Base-by-base conservation (phyloP, 2,888 invertebrate species). In the Cremastinae sp. region DNA sequence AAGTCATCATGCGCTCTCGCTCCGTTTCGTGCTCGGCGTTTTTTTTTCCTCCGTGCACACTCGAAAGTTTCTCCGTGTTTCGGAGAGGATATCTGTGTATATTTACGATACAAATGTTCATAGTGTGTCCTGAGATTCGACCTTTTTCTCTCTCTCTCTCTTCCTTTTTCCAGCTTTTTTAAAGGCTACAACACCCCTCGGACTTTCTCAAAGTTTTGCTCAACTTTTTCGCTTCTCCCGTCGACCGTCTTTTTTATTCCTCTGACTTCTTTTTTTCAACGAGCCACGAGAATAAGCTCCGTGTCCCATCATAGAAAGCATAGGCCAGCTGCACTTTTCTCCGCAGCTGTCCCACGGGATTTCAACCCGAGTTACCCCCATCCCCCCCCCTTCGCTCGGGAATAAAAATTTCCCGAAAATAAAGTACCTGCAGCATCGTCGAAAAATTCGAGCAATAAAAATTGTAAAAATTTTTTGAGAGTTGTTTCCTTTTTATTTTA, bases 141-240 rank as follows among this genome's bases (percentile, higher is more conserved):
- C 65, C 36, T 45, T 49, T 49, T 49, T 43, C 53, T 68, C 2
- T 10, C 51, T 45, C 45, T 34, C 22, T 1, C 14, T 54, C 20
- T 56, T 18, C 14, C 41, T 72, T 72, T 71, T 69, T 47, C 8
- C 59, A 58, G 53, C 43, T 22, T 47, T 72, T 72, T 71, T 73
- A 47, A 8, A 53, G 64, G 53, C 43, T 47, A 65, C 53, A 51
- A 68, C 16, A 58, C 56, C 54, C 54, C 28, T 28, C 18, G 20
- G 41, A 61, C 66, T 72, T 75, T 54, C n/a, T 68, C 68, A 62
- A 68, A 71, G 41, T 75, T 72, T 36, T 68, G 36, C 59, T 58
- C 41, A 41, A 58, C n/a, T 10, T 16, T 34, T n/a, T 8, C 34
- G n/a, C 14, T 16, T 28, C 20, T 43, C 20, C 18, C 38, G n/a